Base-by-base conservation (phyloP, 2,888 invertebrate species). In the Lasioglossum marginatum region DNA sequence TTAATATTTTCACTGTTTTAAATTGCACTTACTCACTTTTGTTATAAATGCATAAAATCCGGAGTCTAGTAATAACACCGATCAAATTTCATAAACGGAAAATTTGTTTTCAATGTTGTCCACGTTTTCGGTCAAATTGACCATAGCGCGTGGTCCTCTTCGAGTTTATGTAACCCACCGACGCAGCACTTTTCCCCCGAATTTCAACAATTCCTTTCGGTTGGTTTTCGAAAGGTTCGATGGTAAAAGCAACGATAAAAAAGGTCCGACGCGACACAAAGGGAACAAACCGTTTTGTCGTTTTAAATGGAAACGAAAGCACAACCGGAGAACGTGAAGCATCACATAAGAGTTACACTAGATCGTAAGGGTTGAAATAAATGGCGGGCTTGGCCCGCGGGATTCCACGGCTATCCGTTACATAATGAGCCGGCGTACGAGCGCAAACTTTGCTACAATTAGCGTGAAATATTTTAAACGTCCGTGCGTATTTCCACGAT, bases 381-480 rank as follows among this genome's bases (percentile, higher is more conserved):
- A 74, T 31, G 52, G 23, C 16, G 34, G 31, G 37, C 60, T 14
- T 4, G 48, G 48, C n/a, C 74, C 74, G 45, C 6, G 70, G 60
- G 31, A 74, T 37, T 45, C 48, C 37, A n/a, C 45, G 45, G 16
- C 63, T 76, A 48, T 63, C 81, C 70, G 70, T 63, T 43, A 31
- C 71, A 31, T 75, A 81, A 83, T 52, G 82, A 71, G 81, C 31
- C 75, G 8, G n/a, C 16, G 52, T 45, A 45, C 63, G 40, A 66
- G 82, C 8, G 66, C 60, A 70, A 82, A 78, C 48, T 82, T 83
- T 23, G 48, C 77, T 74, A 82, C 83, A 78, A 82, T 84, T 82
- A 82, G 73, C 60, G 84, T 77, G 83, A 84, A 78, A 84, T 82
- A 84, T 82, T 77, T 84, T 48, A 84, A 82, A 83, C 70, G 74